Base-by-base conservation (phyloP, 1,140 invertebrate genomes). In the Sarcophaga peregrina region DNA sequence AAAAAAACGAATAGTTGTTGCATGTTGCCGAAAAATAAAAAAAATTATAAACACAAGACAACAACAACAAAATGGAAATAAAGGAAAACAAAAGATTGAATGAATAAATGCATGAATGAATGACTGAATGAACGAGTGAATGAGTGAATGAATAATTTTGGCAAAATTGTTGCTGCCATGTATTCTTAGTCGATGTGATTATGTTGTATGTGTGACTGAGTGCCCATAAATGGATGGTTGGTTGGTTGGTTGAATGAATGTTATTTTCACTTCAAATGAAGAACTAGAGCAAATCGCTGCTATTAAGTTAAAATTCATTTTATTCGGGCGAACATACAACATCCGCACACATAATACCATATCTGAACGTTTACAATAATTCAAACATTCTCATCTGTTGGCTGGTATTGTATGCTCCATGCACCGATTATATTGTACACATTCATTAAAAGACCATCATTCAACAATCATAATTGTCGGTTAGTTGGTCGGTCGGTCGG, bases 261-360 rank as follows among this genome's bases (percentile, higher is more conserved):
- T 58, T 58, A 58, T n/a, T 58, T 58, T n/a, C 54, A 58, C 62
- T 25, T 68, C 62, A 68, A 20, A n/a, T 25, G 47, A 52, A 37
- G 75, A 78, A 78, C 75, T 78, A 50, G 75, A 78, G 75, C 75
- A 78, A 78, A 78, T 50, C 75, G 75, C 50, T 72, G 62, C 37
- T 78, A 78, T n/a, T 76, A 47, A 68, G 62, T 68, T 8, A 17
- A 68, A 20, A 9, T 68, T 68, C 17, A 20, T 25, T 50, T 50
- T 17, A 25, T 11, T 78, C 50, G 48, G 25, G 20, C 62, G 62
- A 72, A 72, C 62, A 72, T 76, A 76, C 47, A 58, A 58, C 54
- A n/a, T 58, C 15, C 54, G n/a, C 54, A 58, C 6, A 13, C 2
- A 58, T 58, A n/a, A 58, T 58, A n/a, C 54, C 15, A 37, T 37